These are phyloP conservation scores for Tinea semifulvella DNA, from an alignment of 2,888 invertebrate genomes.

Conservation along the genomic window DNA sequence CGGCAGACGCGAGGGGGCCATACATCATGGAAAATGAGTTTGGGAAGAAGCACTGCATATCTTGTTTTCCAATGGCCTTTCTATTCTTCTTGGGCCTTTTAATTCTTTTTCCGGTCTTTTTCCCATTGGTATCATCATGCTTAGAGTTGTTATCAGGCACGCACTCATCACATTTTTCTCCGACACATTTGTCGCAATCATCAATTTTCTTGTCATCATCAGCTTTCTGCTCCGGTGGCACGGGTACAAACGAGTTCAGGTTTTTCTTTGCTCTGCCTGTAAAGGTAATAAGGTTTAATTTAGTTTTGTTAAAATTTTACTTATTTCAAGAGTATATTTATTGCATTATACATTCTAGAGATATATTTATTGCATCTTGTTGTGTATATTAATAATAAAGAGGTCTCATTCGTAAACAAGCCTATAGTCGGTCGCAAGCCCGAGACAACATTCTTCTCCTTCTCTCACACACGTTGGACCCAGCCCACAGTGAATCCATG, in stretches of 20 bases:
- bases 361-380: no score
- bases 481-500: no score
- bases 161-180: constrained; percentile 44
- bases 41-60: constrained; percentile 74
- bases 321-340: no score
- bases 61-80: constrained; percentile 44
- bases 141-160: constrained; percentile 29
- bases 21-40: constrained; percentile 88
- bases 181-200: constrained; percentile 42
- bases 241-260: constrained; percentile 50
- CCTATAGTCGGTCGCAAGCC: no score
- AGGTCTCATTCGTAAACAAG: no score
- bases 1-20: constrained; percentile 77
- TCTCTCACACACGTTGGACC: no score
- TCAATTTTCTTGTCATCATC: constrained; percentile 42
- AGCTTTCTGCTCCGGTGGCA: constrained; percentile 42
- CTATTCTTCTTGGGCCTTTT: constrained; percentile 49
- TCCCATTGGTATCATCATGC: constrained; percentile 39
- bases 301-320: no score
- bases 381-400: no score
- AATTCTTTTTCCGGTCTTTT: constrained; percentile 33
- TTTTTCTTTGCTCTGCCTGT: constrained; percentile 55
- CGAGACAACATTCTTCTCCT: no score
- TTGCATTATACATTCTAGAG: no score
- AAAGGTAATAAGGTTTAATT: no score